A percentile compares a stretch with the other conserved stretches of the same genome.
These are phyloP conservation scores for Hipposideros armiger DNA, from an alignment of 2,113 vertebrate species.

Conservation along the genomic window DNA sequence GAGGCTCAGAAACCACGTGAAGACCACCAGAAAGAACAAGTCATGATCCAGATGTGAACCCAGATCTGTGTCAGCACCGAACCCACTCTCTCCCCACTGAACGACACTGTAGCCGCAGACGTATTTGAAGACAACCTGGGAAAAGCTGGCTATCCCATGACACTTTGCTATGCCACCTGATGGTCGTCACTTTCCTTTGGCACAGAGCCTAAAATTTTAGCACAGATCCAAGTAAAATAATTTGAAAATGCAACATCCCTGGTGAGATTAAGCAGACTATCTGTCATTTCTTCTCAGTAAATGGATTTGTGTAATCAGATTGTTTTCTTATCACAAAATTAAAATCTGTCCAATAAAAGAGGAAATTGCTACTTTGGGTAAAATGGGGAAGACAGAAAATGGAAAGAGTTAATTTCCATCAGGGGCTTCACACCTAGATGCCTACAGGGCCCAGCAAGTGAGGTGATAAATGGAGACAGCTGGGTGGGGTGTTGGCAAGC, in stretches of 20 bases:
- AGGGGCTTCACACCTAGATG: background rate
- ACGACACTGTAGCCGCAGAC: background rate
- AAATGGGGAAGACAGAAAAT: background rate
- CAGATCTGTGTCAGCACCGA: background rate
- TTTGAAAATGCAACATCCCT: constrained; percentile 25
- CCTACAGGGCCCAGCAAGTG: background rate
- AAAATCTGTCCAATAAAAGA: constrained; percentile 56
- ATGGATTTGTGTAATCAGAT: constrained; percentile 57
- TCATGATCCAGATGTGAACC: background rate
- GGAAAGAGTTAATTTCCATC: background rate
- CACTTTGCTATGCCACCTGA: background rate
- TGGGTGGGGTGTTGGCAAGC: background rate
- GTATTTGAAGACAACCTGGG: background rate
- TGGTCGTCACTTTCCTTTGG: background rate
- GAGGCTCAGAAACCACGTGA: background rate
- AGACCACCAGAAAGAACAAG: background rate
- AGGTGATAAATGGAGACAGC: background rate
- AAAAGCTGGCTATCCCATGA: background rate
- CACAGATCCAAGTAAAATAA: background rate
- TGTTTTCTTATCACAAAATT: constrained; percentile 56
- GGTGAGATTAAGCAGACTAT: background rate
- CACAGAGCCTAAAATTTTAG: background rate
- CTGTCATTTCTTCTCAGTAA: constrained; percentile 23
- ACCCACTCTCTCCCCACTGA: background rate
- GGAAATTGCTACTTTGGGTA: background rate